Base-by-base conservation (phyloP, 2,888 invertebrate species). In the Zhuqinia jingwanae region DNA sequence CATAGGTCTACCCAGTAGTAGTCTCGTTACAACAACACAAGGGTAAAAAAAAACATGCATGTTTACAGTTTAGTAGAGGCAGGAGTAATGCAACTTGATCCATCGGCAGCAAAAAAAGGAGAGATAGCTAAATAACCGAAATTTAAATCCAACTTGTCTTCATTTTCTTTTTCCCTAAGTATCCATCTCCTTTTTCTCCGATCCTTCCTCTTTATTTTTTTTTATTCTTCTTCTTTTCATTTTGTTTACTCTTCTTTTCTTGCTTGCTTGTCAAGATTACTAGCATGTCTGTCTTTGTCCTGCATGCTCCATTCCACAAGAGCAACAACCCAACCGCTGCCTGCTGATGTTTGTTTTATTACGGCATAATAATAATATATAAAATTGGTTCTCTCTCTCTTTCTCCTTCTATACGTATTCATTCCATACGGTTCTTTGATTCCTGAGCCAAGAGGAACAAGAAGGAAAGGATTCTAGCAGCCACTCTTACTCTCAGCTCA, bases 141-240 rank as follows among this genome's bases (percentile, higher is more conserved):
- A 79, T 79, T 79, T 68, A 79, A 79, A 79, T 79, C 79, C 65
- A 79, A 65, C 79, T 79, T 79, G 65, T 79, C 79, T 79, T 63
- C 65, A 79, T 79, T 50, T 63, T 47, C 6, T n/a, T 47, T 47
- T 47, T 50, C 50, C n/a, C 65, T 30, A 70, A 45, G 25, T 70
- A 15, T 50, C 50, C 53, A 20, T n/a, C 30, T 22, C 11, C 53
- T 47, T 11, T 50, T 22, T 45, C 25, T 25, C 50, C 20, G 50
- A 50, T 30, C 22, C 10, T 36, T 76, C 47, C 25, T 47, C 1
- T 20, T n/a, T 13, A 42, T 50, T 20, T 10, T 45, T n/a, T 27
- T 8, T 68, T 20, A 27, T 73, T 47, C 27, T 47, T 27, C 20
- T 75, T 53, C 6, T 20, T 56, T 25, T 30, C 17, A 47, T 50